Conservation (phyloP, 2,797 vertebrate species). For the Heterohyrax brucei region DNA sequence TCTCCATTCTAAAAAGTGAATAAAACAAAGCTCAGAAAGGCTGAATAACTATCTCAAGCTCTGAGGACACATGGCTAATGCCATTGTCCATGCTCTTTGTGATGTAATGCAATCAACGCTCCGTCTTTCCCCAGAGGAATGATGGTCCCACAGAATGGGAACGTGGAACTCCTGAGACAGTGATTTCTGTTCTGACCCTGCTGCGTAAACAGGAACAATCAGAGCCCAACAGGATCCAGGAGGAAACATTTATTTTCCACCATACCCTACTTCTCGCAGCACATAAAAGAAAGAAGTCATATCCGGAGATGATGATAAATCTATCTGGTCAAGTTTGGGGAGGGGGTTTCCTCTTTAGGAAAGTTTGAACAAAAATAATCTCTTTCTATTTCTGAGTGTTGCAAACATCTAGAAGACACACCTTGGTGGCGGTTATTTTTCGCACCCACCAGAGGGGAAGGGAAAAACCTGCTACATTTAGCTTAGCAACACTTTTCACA, state of each 20-base stretch:
- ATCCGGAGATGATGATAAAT: conserved; percentile 48
- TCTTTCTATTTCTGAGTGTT: conserved; percentile 21
- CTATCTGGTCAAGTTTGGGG: conserved; percentile 54
- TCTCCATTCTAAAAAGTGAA: not conserved
- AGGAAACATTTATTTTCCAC: conserved; percentile 11
- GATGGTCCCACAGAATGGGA: not conserved
- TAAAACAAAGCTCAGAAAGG: not conserved
- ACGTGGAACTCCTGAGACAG: not conserved
- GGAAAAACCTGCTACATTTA: conserved; percentile 5
- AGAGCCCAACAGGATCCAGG: not conserved
- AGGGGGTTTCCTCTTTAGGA: conserved; percentile 76
- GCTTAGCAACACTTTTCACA: conserved; percentile 66
- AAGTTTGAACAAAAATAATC: conserved; percentile 64
- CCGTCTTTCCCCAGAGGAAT: not conserved
- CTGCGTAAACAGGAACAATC: not conserved
- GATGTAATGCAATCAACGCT: not conserved
- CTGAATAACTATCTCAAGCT: not conserved
- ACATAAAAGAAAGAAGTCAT: conserved; percentile 21
- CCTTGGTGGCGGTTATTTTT: conserved; percentile 63
- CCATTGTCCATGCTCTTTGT: not conserved
- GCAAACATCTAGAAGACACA: conserved; percentile 47
- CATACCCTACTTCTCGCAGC: not conserved
- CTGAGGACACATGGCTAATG: not conserved
- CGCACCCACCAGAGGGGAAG: not conserved
- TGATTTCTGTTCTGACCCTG: not conserved